Base-by-base conservation (phyloP, 2,797 vertebrate genomes). In the Enteromius treurensis region DNA sequence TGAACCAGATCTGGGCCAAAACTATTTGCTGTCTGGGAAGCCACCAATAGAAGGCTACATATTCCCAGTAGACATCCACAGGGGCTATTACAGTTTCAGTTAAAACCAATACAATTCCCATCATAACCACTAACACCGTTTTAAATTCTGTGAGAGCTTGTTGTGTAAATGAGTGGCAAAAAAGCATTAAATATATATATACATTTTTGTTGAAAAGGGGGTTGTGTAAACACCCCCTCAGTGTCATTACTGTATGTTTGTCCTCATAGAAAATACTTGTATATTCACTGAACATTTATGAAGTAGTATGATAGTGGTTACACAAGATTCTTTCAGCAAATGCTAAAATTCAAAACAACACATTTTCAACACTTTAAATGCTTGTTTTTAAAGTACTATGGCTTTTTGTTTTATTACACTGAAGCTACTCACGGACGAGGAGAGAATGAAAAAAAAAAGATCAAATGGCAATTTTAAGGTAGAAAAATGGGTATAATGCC, bases 391-490 rank as follows among this genome's bases (percentile, higher is more conserved):
- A 58, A 13, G n/a, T 58, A 58, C 3, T 23, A 23, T 11, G 55
- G 0, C n/a, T 58, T 58, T 58, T 58, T 58, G n/a, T 21, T 58
- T 58, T 58, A 58, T 58, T 23, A 58, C n/a, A 58, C n/a, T 2
- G 3, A 58, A 13, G 53, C 21, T 55, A 55, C 53, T 51, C 49
- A 51, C 6, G 21, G 51, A 55, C 6, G 21, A 53, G 6, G 19
- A 53, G 19, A n/a, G 1, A n/a, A 40, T 6, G 37, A 40, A 4
- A 13, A 4, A 49, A 83, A n/a, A 77, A 11, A 64, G 73, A 86
- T 87, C 79, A 84, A 88, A 83, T 78, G 49, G 55, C 77, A 87
- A 83, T 86, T 85, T 85, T 80, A 67, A 83, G 60, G 37, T 60
- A 64, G 49, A 78, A 71, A 77, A 82, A 78, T 68, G 64, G 51